phyloP scores from a whole-genome alignment of 2,113 vertebrate species.

The Aspidoscelis tigris region DNA sequence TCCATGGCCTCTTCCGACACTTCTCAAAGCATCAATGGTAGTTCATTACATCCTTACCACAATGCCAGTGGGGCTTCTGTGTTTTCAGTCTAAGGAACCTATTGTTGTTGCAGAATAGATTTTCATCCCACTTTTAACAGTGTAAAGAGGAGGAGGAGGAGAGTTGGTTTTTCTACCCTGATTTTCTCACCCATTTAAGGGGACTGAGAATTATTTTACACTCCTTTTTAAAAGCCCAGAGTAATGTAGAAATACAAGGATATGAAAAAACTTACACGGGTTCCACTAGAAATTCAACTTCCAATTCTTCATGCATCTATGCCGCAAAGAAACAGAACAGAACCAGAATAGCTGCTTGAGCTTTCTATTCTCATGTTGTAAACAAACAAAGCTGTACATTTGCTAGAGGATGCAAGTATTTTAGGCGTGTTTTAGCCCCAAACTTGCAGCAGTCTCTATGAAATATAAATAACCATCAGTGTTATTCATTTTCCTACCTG shows the following conservation, averaged over 20 bases:
- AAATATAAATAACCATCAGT: conserved; percentile 14
- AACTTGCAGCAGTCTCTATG: too few species aligned
- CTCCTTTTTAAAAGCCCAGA: not conserved
- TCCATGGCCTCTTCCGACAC: too few species aligned
- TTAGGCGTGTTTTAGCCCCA: conserved; percentile 7
- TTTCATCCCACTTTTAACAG: too few species aligned
- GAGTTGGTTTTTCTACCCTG: too few species aligned
- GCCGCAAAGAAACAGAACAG: conserved; percentile 47
- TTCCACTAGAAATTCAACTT: conserved; percentile 82
- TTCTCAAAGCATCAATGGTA: too few species aligned
- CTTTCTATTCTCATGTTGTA: not conserved
- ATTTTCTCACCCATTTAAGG: too few species aligned
- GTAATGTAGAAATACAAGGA: not conserved
- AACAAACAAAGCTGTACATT: not conserved
- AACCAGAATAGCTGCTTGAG: not conserved
- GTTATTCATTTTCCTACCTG: conserved; percentile 24
- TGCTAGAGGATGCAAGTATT: not conserved
- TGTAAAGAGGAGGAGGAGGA: too few species aligned
- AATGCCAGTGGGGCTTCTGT: too few species aligned
- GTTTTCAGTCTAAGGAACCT: too few species aligned
- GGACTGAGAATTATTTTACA: not conserved
- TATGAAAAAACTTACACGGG: conserved; percentile 74
- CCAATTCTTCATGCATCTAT: conserved; percentile 74
- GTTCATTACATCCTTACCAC: too few species aligned
- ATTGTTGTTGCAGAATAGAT: too few species aligned